Evolutionary conservation across 2,888 invertebrate genomes (phyloP), one percentile per base, ranked within the genome.

Genomic region (Drosophila paranaensis): DNA sequence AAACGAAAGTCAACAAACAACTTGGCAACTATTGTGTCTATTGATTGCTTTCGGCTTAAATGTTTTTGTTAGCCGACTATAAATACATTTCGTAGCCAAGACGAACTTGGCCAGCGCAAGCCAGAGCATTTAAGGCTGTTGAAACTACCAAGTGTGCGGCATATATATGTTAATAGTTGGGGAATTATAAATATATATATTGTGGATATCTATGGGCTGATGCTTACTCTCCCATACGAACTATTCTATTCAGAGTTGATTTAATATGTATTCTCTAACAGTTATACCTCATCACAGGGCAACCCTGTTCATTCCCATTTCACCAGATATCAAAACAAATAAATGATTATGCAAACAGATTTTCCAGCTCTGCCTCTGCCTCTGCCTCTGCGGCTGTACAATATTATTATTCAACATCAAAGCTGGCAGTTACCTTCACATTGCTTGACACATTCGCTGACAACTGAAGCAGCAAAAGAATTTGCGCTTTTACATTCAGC

Each of bases 1-100:
- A 54, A 74, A 56, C 54, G 60, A 30, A 67, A 61, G 50, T 40
- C 20, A 66, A 72, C 72, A 67, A 70, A 61, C 56, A 74, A 58
- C 10, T 35, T 65, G 33, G 16, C n/a, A 75, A 69, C 45, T 68
- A 73, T 57, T 57, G 53, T 42, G 27, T 33, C 35, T 30, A 43
- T 40, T 25, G 46, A 71, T 62, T 71, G 71, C 13, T 45, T 55
- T 46, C 43, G 40, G 37, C 45, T 46, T 54, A 60, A 55, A 16
- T 73, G 54, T 55, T 61, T 74, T 68, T 46, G 16, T 3, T 43
- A 39, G 48, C 39, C 13, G 46, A 40, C 46, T 37, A 45, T 50
- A 43, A 60, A 66, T 56, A 76, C 60, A 66, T 65, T 63, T 45
- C n/a, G n/a, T 37, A 43, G 64, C 37, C 20, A n/a, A 30, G 27